Percentiles rank a stretch among this genome's conserved stretches.
Evolutionary conservation across 2,888 invertebrate genomes (phyloP).

Genomic region (Hyppa rectilinea): DNA sequence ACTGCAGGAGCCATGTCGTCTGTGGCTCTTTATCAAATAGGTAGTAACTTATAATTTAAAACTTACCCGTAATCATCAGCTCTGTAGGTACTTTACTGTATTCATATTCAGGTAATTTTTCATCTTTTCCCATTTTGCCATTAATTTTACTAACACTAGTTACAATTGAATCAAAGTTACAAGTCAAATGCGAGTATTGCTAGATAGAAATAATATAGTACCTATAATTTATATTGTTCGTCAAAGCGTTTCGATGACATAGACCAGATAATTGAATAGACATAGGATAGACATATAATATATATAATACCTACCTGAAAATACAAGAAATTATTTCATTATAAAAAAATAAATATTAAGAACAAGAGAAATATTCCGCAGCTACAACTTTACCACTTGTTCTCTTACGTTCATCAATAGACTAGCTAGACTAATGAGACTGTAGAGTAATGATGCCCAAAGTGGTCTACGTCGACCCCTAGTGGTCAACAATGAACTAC

Average conservation of each 20-base stretch:
- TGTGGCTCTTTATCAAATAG: background rate
- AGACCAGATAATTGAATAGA: constrained; percentile 35
- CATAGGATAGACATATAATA: no score
- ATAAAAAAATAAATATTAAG: no score
- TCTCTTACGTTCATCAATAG: background rate
- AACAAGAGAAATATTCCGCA: background rate
- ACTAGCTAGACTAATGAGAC: no score
- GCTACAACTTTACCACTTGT: background rate
- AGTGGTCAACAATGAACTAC: no score
- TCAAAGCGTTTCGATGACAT: background rate
- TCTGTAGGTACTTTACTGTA: constrained; percentile 54
- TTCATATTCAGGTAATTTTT: constrained; percentile 30
- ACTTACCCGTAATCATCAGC: constrained; percentile 43
- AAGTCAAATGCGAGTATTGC: constrained; percentile 19
- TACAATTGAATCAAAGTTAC: constrained; percentile 4
- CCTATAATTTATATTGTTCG: background rate
- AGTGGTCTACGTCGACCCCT: no score
- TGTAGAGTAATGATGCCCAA: no score
- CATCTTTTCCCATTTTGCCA: constrained; percentile 35
- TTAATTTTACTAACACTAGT: constrained; percentile 3
- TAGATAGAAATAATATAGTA: background rate
- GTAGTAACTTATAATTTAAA: background rate
- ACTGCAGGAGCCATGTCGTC: no score
- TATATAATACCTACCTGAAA: no score
- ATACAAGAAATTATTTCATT: no score